Evolutionary conservation across 2,113 vertebrate species (phyloP).

Genomic region (Urocitellus parryii): DNA sequence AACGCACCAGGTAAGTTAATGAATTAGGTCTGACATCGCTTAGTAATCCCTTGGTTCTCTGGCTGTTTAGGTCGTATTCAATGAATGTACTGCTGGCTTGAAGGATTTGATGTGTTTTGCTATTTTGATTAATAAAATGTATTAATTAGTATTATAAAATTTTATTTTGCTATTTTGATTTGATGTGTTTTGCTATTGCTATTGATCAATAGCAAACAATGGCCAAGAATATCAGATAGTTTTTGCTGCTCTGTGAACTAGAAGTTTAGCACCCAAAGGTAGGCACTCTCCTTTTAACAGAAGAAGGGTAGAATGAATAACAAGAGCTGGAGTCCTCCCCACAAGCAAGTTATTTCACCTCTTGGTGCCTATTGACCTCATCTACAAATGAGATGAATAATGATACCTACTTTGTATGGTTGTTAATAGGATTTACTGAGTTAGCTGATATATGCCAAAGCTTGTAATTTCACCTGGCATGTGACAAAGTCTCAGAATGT

Average conservation of each 20-base stretch:
- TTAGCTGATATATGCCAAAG: not conserved
- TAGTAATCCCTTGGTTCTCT: not conserved
- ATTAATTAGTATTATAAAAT: too few relatives aligned
- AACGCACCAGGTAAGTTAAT: not conserved
- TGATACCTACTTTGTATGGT: not conserved
- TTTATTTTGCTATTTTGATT: not conserved
- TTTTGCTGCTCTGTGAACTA: not conserved
- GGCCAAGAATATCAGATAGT: not conserved
- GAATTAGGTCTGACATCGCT: not conserved
- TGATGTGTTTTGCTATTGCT: not conserved
- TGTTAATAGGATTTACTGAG: constrained; percentile 11
- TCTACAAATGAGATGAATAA: not conserved
- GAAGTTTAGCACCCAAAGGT: not conserved
- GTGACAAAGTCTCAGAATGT: not conserved
- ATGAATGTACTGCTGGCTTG: not conserved
- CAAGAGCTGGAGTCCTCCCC: not conserved
- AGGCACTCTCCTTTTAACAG: not conserved
- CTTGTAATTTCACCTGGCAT: not conserved
- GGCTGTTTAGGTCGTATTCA: not conserved
- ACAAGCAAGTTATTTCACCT: not conserved
- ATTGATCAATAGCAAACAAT: not conserved
- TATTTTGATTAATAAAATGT: not conserved
- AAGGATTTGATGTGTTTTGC: constrained; percentile 1
- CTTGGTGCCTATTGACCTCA: not conserved
- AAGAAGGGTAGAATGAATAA: not conserved